These are phyloP conservation scores for Microctenopoma stevenorrisi DNA, from an alignment of 2,797 vertebrate species.

Conservation along the genomic window DNA sequence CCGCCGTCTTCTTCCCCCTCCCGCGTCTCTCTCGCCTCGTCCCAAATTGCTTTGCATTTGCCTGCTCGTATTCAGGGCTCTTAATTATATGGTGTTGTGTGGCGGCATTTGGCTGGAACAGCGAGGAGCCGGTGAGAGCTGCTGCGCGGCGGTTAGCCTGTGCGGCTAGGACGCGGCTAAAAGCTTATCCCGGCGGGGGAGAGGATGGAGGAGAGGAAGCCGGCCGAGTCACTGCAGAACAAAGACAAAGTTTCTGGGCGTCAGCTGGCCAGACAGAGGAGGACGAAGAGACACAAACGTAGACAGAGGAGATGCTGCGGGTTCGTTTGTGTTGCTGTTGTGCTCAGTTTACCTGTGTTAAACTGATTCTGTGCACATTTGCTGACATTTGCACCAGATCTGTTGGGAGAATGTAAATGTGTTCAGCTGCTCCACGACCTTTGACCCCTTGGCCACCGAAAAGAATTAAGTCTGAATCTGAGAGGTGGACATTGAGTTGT, in stretches of 20 bases:
- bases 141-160: slow-evolving; percentile 53
- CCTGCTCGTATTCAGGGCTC: slow-evolving; percentile 55
- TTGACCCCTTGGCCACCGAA: too few relatives aligned
- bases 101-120: slow-evolving; percentile 72
- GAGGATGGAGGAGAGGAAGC: slow-evolving; percentile 31
- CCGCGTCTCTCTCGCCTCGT: slow-evolving; percentile 53
- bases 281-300: slow-evolving; percentile 27
- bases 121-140: slow-evolving; percentile 59
- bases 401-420: not conserved
- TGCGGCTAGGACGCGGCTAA: slow-evolving; percentile 64
- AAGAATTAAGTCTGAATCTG: too few relatives aligned
- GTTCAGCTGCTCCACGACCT: not conserved
- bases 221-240: slow-evolving; percentile 28
- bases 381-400: not conserved
- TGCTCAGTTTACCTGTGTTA: not conserved
- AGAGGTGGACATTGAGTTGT: not conserved
- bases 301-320: not conserved
- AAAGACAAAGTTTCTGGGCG: slow-evolving; percentile 39
- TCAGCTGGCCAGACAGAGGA: slow-evolving; percentile 19
- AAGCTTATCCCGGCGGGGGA: slow-evolving; percentile 68
- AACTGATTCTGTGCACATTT: not conserved
- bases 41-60: slow-evolving; percentile 72
- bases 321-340: slow-evolving; percentile 20
- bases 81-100: slow-evolving; percentile 72
- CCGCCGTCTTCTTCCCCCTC: slow-evolving; percentile 18